A percentile compares a stretch with the other conserved stretches of the same genome.
phyloP scores from a whole-genome alignment of 2,888 invertebrate species.

The Campoplex nolae region DNA sequence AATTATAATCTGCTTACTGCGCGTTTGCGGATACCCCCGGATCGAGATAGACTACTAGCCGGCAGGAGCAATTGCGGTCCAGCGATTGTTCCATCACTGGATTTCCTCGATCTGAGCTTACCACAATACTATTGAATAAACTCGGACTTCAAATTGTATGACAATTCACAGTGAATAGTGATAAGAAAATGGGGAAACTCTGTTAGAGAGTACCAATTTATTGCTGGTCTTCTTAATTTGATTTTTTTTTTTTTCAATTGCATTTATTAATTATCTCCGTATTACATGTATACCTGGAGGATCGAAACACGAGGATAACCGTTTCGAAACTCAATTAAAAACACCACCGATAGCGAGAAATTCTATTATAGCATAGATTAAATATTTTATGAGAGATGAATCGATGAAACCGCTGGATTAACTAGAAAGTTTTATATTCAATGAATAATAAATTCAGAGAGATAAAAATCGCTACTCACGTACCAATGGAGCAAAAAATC shows the following conservation, averaged over 20 bases:
- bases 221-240: neutral
- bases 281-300: neutral
- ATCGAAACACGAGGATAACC: neutral
- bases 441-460: conserved; percentile 1
- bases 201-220: neutral
- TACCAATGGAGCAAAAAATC: neutral
- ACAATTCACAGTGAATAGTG: conserved; percentile 8
- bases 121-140: conserved; percentile 44
- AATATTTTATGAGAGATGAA: conserved; percentile 4
- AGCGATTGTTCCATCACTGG: conserved; percentile 44
- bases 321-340: conserved; percentile 6
- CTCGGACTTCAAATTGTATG: conserved; percentile 3
- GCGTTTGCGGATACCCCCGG: conserved; percentile 63
- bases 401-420: neutral
- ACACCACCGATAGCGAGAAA: neutral
- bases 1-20: conserved; percentile 75
- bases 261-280: neutral
- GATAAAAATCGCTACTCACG: neutral
- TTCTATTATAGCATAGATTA: neutral
- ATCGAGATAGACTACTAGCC: neutral
- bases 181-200: neutral
- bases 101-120: conserved; percentile 13
- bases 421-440: neutral
- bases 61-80: conserved; percentile 57
- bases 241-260: neutral